Evolutionary conservation across 2,888 invertebrate species (phyloP).

Genomic region (Acrobeloides nanus): DNA sequence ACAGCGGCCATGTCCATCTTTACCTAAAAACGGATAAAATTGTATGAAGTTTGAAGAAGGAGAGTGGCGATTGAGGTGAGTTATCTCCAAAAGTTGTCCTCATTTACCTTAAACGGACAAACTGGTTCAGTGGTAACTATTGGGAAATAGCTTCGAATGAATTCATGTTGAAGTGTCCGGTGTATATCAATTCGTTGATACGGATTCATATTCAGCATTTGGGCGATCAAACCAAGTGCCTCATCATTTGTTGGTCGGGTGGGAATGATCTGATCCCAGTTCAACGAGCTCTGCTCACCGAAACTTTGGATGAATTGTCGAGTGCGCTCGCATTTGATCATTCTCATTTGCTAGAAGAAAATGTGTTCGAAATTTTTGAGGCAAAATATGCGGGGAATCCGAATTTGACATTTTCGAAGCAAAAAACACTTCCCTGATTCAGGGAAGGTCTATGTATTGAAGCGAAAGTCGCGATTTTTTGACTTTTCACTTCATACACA

Average conservation of each 20-base stretch:
- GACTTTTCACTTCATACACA: too few species aligned
- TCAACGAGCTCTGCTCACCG: constrained; percentile 20
- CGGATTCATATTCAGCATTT: constrained; percentile 32
- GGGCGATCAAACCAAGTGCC: constrained; percentile 35
- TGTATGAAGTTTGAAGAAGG: too few species aligned
- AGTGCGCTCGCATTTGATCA: constrained; percentile 44
- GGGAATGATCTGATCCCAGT: constrained; percentile 32
- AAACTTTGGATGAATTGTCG: constrained; percentile 33
- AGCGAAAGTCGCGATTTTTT: too few species aligned
- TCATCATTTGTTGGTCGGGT: constrained; percentile 9
- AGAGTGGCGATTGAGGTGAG: not conserved
- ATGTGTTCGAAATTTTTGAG: not conserved
- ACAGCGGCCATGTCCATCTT: constrained; percentile 50
- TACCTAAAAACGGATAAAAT: constrained; percentile 30
- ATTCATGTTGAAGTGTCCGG: constrained; percentile 36
- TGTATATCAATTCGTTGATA: constrained; percentile 31
- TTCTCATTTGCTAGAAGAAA: constrained; percentile 29
- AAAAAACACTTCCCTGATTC: too few species aligned
- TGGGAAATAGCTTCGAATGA: constrained; percentile 28
- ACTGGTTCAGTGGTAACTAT: constrained; percentile 24
- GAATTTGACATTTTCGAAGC: too few species aligned
- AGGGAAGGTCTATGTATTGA: too few species aligned
- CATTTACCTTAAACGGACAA: constrained; percentile 35
- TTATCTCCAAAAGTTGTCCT: too few species aligned
- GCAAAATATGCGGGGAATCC: too few species aligned